Evolutionary conservation across 2,113 vertebrate species (phyloP).

Genomic region (Salvator merianae): DNA sequence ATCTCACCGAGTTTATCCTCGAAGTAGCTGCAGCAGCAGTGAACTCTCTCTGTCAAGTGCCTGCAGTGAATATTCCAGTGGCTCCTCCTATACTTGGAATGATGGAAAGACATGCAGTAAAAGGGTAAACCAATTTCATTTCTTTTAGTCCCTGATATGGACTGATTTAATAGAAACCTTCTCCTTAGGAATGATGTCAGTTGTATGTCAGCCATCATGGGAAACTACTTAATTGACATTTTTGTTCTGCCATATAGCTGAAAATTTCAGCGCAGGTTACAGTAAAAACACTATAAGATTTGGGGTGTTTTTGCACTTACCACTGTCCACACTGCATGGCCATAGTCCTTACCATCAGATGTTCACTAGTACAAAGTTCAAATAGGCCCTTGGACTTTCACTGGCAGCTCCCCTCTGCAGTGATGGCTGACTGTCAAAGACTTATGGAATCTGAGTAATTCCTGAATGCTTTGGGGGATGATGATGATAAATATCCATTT

Average conservation of each 20-base stretch:
- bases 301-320: too few relatives aligned
- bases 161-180: too few relatives aligned
- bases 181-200: neutral
- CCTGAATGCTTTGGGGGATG: too few relatives aligned
- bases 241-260: neutral
- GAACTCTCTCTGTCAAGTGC: constrained; percentile 91
- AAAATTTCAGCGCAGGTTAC: neutral
- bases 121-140: constrained; percentile 75
- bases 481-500: too few relatives aligned
- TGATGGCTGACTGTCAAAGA: too few relatives aligned
- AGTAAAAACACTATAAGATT: neutral
- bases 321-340: too few relatives aligned
- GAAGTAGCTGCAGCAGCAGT: constrained; percentile 91
- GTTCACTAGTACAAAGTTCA: too few relatives aligned
- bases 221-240: neutral
- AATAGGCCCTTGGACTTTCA: too few relatives aligned
- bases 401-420: too few relatives aligned
- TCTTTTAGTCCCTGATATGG: neutral
- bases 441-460: too few relatives aligned
- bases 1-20: constrained; percentile 75
- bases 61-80: constrained; percentile 93
- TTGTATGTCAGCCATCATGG: neutral
- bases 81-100: constrained; percentile 90
- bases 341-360: too few relatives aligned
- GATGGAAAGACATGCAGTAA: constrained; percentile 82